Evolutionary conservation across 2,888 invertebrate species (phyloP), one percentile per base, ranked within the genome.

Genomic region (Coenonympha arcania): DNA sequence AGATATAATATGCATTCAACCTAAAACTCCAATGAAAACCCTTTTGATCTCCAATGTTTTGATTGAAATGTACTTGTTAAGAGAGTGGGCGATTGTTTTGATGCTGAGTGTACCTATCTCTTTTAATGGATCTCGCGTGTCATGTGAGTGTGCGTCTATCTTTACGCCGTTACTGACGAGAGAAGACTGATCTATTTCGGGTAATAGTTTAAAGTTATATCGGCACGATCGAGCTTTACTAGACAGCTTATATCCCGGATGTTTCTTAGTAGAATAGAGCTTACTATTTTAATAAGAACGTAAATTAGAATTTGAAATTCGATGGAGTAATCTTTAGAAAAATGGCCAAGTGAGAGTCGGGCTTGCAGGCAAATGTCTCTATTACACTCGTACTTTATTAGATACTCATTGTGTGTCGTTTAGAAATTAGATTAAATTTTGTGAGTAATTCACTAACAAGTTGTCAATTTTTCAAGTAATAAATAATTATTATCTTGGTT

Each of bases 101-200:
- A 39, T 16, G 9, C 22, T 15, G 15, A 39, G 39, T 5, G 24
- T 15, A 24, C n/a, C n/a, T n/a, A n/a, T n/a, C n/a, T n/a, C n/a
- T n/a, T n/a, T n/a, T n/a, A n/a, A n/a, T n/a, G n/a, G n/a, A n/a
- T n/a, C n/a, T n/a, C n/a, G n/a, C n/a, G n/a, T n/a, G n/a, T n/a
- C n/a, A n/a, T n/a, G 20, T 15, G 43, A 33, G 20, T 50, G 31
- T 50, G 40, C 15, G 28, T 39, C 9, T 15, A 26, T 44, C 46
- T 26, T 54, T 43, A 54, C 30, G 26, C 6, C 26, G 36, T 66
- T 69, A 67, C 60, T 40, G 26, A 28, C n/a, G n/a, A n/a, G n/a
- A n/a, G n/a, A n/a, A 41, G 19, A 28, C 28, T 61, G 62, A 72
- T 74, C 76, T 80, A 82, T 81, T 79, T 78, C 65, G 55, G 71